Percentiles rank a stretch among this genome's conserved stretches.
Evolutionary conservation across 1,140 invertebrate genomes (phyloP).

Genomic region (Galendromus occidentalis): DNA sequence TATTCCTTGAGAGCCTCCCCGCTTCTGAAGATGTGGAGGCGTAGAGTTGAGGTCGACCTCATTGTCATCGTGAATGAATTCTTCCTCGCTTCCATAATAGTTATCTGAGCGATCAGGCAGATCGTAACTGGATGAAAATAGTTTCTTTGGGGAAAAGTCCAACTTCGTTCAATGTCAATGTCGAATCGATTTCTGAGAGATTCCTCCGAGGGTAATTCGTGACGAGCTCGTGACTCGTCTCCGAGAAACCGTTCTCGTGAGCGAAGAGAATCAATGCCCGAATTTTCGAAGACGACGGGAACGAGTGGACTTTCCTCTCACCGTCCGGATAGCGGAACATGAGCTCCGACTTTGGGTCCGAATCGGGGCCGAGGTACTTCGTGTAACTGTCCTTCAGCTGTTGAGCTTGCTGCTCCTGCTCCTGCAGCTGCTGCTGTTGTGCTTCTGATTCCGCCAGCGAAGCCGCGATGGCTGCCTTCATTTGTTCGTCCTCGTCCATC

Average conservation of each 20-base stretch:
- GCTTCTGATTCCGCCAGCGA: slow-evolving; percentile 23
- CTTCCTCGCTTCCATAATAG: not conserved
- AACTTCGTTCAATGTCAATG: slow-evolving; percentile 28
- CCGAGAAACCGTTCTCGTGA: slow-evolving; percentile 26
- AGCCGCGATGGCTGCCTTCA: slow-evolving; percentile 32
- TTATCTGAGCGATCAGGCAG: not conserved
- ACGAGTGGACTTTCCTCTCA: slow-evolving; percentile 25
- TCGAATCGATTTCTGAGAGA: slow-evolving; percentile 26
- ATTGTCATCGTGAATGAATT: too few relatives aligned
- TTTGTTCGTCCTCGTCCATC: slow-evolving; percentile 30
- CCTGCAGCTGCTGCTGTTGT: not conserved
- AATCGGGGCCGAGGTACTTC: slow-evolving; percentile 21
- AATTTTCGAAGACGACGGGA: slow-evolving; percentile 29
- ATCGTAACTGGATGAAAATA: slow-evolving; percentile 28
- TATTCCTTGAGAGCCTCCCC: too few relatives aligned
- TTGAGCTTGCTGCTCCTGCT: not conserved
- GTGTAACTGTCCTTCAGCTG: slow-evolving; percentile 19
- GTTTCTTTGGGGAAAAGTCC: slow-evolving; percentile 32
- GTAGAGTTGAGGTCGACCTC: too few relatives aligned
- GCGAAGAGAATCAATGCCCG: slow-evolving; percentile 30
- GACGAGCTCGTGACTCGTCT: slow-evolving; percentile 31
- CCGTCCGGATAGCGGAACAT: slow-evolving; percentile 31
- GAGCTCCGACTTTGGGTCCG: slow-evolving; percentile 26
- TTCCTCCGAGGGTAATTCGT: slow-evolving; percentile 32
- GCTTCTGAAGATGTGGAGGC: too few relatives aligned